Conservation (phyloP, 2,888 invertebrate species). For the Cataglyphis albicans region DNA sequence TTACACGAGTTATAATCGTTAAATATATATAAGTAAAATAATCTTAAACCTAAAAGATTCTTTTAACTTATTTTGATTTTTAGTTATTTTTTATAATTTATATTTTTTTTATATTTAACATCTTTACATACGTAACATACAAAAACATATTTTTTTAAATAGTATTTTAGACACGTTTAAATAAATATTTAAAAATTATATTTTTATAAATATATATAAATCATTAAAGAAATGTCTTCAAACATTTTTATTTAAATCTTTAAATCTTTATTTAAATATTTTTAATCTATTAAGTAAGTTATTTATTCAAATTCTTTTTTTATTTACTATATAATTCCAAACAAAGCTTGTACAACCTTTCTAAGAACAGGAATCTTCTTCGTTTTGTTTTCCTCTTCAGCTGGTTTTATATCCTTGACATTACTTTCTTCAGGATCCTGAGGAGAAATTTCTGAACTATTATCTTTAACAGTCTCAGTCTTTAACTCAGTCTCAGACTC, state of each 20-base stretch:
- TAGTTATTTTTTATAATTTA: not conserved
- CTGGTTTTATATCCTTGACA: not conserved
- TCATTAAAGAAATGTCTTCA: not conserved
- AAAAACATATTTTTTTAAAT: not conserved
- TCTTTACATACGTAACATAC: too few species aligned
- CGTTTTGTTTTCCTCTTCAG: not conserved
- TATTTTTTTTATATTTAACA: not conserved
- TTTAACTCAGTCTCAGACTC: not conserved
- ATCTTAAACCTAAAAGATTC: not conserved
- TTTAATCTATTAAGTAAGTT: not conserved
- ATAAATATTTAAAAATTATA: not conserved
- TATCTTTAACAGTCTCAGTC: not conserved
- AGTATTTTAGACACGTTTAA: not conserved
- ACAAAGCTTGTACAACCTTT: constrained; percentile 44
- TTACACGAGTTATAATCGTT: not conserved
- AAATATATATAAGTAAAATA: not conserved
- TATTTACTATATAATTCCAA: not conserved
- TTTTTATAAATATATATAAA: not conserved
- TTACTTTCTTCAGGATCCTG: not conserved
- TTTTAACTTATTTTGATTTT: constrained; percentile 3
- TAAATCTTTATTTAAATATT: not conserved
- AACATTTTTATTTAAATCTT: not conserved
- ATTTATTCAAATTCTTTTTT: not conserved
- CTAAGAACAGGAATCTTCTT: constrained; percentile 48
- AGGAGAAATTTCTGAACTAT: not conserved